Base-by-base conservation (phyloP, 2,888 invertebrate species). In the Aspidiotus destructor region DNA sequence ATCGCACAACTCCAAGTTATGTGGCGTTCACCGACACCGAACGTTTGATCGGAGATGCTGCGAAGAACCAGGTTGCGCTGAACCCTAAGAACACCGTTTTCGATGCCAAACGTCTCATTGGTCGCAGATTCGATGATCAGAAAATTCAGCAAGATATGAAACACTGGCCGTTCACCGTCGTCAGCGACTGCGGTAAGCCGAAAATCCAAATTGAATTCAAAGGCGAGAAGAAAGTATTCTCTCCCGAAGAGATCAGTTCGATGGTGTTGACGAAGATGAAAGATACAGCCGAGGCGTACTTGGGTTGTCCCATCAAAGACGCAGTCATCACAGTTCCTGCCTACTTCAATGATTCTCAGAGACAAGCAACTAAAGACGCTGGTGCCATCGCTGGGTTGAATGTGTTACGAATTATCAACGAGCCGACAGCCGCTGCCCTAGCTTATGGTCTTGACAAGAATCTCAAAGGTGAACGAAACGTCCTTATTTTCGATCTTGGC, bases 381-480 rank as follows among this genome's bases (percentile, higher is more conserved):
- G 93, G 93, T 1, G 81, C 81, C 3, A 89, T 89, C 75, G 87
- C 93, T 28, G 92, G 89, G 0, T 77, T 95, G 41, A 92, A 92
- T 77, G 92, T 95, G 2, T 80, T 93, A 54, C 83, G 93, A 74
- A 93, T 94, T 71, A 90, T 92, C 73, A 92, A 92, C 76, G 92
- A 94, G 77, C 93, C 93, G 10, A 93, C 92, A 3, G 89, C 90
- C 0, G 92, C 91, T 17, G 91, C 91, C 55, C 79, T 92, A 70
- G 90, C 92, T 69, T 92, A 93, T 74, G 92, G 93, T 9, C 84
- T 55, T 84, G 74, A 74, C 68, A 74, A 74, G 64, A 73, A 73
- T 53, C 72, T 67, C 71, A 72, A 60, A 85, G 76, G 87, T 2
- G 76, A 85, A 84, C 69, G 85, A 77, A 92, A 92, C 77, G 92